A percentile compares a stretch with the other conserved stretches of the same genome.
Conservation (phyloP, 2,888 invertebrate species). For the Cheilosia impressa region DNA sequence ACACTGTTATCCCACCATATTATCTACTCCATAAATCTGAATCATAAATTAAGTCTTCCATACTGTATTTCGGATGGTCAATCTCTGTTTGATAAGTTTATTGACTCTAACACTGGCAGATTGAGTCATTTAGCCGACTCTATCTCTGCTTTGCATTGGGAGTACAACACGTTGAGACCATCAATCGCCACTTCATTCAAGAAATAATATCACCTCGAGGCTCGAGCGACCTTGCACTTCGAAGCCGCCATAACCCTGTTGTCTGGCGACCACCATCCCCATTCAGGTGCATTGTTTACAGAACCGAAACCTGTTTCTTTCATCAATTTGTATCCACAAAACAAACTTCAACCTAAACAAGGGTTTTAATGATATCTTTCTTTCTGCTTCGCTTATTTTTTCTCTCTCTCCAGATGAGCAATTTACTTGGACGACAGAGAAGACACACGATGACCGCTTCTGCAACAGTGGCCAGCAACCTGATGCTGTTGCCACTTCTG, state of each 20-base stretch:
- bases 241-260: constrained; percentile 23
- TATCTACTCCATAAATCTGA: constrained; percentile 4
- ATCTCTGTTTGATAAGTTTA: constrained; percentile 47
- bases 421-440: constrained; percentile 25
- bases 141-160: neutral
- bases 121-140: constrained; percentile 42
- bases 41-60: neutral
- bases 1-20: constrained; percentile 12
- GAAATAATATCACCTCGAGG: constrained; percentile 30
- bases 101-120: constrained; percentile 31
- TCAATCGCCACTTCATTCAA: constrained; percentile 59
- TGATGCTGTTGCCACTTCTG: constrained; percentile 59
- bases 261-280: constrained; percentile 4
- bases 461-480: constrained; percentile 41
- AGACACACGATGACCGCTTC: constrained; percentile 32
- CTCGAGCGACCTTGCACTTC: constrained; percentile 64
- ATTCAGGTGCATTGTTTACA: constrained; percentile 54
- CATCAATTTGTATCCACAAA: constrained; percentile 15
- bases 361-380: constrained; percentile 55
- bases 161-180: constrained; percentile 8
- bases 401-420: constrained; percentile 45
- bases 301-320: constrained; percentile 36
- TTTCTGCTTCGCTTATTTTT: constrained; percentile 34
- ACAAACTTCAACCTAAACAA: constrained; percentile 39
- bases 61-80: constrained; percentile 25